Percentiles rank a stretch among this genome's conserved stretches.
Conservation (phyloP, 2,797 vertebrate genomes). For the Vespertilio murinus region DNA sequence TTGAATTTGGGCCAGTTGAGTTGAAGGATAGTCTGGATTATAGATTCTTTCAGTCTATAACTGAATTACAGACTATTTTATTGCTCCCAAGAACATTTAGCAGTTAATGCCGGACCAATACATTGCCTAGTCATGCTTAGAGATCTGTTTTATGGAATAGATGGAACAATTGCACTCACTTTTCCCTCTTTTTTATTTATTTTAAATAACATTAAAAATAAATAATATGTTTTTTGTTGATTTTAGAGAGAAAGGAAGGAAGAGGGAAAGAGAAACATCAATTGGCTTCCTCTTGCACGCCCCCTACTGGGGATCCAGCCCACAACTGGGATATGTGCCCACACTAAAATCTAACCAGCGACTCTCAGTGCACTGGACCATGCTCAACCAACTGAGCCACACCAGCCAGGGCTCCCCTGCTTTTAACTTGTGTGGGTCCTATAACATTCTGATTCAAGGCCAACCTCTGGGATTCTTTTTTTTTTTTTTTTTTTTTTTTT, state of each 20-base stretch:
- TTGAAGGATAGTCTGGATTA: slow-evolving; percentile 43
- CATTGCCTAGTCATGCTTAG: neutral
- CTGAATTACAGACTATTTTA: slow-evolving; percentile 22
- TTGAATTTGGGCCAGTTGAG: slow-evolving; percentile 18
- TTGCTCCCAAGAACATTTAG: slow-evolving; percentile 27
- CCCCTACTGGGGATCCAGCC: neutral
- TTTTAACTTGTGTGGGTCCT: neutral
- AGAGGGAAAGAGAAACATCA: neutral
- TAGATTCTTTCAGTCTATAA: neutral
- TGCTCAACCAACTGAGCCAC: neutral
- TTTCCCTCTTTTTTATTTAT: neutral
- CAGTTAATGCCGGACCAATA: neutral
- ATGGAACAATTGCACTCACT: neutral
- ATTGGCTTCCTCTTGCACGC: neutral
- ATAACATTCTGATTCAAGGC: neutral
- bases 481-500: neutral
- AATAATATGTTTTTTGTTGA: neutral
- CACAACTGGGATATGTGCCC: neutral
- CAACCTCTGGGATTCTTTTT: neutral
- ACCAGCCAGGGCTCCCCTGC: neutral
- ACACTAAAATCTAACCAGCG: neutral
- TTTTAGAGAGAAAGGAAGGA: neutral
- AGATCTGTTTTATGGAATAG: neutral
- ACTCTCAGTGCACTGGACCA: neutral
- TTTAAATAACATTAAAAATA: neutral